Evolutionary conservation across 2,888 invertebrate genomes (phyloP), one percentile per base, ranked within the genome.

Genomic region (Uropetala carovei): DNA sequence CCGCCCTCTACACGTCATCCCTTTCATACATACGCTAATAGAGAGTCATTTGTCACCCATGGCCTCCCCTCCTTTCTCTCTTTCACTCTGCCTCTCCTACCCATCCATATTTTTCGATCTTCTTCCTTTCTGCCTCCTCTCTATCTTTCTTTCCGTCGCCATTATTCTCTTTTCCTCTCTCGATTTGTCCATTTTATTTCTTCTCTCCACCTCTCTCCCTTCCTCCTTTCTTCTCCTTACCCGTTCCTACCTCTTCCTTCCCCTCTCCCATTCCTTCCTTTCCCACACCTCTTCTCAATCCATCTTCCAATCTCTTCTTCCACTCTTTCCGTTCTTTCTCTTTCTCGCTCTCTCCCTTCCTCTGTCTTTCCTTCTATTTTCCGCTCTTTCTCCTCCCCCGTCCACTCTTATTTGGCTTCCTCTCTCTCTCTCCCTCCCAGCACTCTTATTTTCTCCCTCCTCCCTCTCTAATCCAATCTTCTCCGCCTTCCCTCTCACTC

Each of bases 21-120:
- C 89, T 89, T 89, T 89, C 89, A 89, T 89, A 89, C 89, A 68
- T 89, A 89, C 89, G 89, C 89, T 89, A 89, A 89, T 89, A 89
- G 89, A 64, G 59, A 68, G 89, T 64, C 89, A 89, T 89, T 89
- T 89, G 89, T 89, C 89, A 64, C 89, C 64, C 14, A 58, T 59
- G 59, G 59, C 59, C 60, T 59, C 86, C 30, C 86, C 30, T 64
- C n/a, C n/a, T 43, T 60, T 60, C 86, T 86, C n/a, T 58, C 13
- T 59, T 14, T 85, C 59, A 16, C 59, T n/a, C 5, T 1, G 57
- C 56, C 57, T 85, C 85, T 57, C 85, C 22, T 27, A 75, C 75
- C 22, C 27, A 0, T 43, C 43, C 43, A 43, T 43, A 43, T 43
- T 43, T 43, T 43, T 43, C 43, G 43, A 9, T 68, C 68, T 68